Evolutionary conservation across 2,797 vertebrate species (phyloP).

Genomic region (Macroramphosus scolopax): DNA sequence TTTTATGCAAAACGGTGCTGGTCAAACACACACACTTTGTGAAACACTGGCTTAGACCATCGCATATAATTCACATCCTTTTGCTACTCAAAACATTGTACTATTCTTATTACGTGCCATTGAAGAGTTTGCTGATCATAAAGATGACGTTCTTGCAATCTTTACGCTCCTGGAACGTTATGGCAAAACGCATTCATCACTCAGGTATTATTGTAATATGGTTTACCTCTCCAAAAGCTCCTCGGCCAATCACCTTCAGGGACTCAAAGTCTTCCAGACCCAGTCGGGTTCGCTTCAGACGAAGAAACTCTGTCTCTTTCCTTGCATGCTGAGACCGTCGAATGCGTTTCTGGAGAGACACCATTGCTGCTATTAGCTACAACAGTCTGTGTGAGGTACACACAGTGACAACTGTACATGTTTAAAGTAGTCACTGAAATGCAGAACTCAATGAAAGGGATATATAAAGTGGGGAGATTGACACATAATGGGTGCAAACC

Average conservation of each 20-base stretch:
- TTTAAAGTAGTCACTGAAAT: too few relatives aligned
- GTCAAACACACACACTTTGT: too few relatives aligned
- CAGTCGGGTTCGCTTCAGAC: conserved; percentile 95
- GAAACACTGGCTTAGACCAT: too few relatives aligned
- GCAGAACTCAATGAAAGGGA: too few relatives aligned
- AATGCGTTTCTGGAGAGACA: conserved; percentile 82
- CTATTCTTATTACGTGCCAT: too few relatives aligned
- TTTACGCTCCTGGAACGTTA: not conserved
- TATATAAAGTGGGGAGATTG: too few relatives aligned
- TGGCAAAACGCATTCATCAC: not conserved
- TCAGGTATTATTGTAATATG: not conserved
- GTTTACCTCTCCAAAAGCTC: conserved; percentile 96
- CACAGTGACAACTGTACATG: not conserved
- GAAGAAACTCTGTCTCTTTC: conserved; percentile 97
- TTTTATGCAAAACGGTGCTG: too few relatives aligned
- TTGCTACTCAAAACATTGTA: too few relatives aligned
- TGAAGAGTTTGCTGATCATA: too few relatives aligned
- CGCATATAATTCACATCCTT: too few relatives aligned
- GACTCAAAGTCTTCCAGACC: conserved; percentile 98
- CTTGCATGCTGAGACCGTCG: conserved; percentile 92
- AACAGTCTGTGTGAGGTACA: not conserved
- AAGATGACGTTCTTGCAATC: too few relatives aligned
- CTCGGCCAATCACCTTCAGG: conserved; percentile 96
- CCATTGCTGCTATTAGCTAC: not conserved
- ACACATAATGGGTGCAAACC: too few relatives aligned